Evolutionary conservation across 2,797 vertebrate genomes (phyloP), one percentile per base, ranked within the genome.

Genomic region (Sebastes itinus): DNA sequence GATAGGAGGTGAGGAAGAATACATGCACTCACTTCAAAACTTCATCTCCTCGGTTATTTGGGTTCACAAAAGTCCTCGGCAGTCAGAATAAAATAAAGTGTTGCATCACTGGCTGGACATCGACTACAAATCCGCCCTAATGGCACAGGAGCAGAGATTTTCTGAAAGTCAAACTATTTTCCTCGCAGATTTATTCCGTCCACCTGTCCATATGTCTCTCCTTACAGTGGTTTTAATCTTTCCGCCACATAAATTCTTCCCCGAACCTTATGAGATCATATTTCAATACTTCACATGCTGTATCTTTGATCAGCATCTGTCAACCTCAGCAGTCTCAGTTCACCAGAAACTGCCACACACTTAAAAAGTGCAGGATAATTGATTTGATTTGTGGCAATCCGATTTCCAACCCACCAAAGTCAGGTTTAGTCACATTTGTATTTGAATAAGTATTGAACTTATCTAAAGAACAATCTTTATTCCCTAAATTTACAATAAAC

Each of bases 171-270:
- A 33, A 61, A 42, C 28, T 3, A 9, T 56, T 88, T 78, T 75
- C 33, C 42, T 56, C 12, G 1, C 62, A 77, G 81, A 87, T 89
- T 86, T 89, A 92, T 82, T 77, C 60, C 2, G 55, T 81, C 89
- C 92, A 94, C 91, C 92, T 94, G 92, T 91, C 87, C 72, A 72
- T 30, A 63, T 59, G 84, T 87, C 83, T 92, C 84, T 75, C 25
- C 78, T 91, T 85, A 85, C 87, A 77, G 61, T 4, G 62, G 72
- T 87, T 90, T 91, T 55, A 80, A 84, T 90, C 87, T 84, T 83
- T 80, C 75, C 67, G 74, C 73, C 77, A 67, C 82, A 88, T 84
- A 73, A 90, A 87, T 89, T 87, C 75, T 78, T 72, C 74, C 33
- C 56, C 28, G 70, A 86, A 83, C 83, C 70, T 75, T 79, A 55